A percentile compares a stretch with the other conserved stretches of the same genome.
These are phyloP conservation scores for Calcarius lapponicus DNA, from an alignment of 2,797 vertebrate genomes.

Conservation along the genomic window DNA sequence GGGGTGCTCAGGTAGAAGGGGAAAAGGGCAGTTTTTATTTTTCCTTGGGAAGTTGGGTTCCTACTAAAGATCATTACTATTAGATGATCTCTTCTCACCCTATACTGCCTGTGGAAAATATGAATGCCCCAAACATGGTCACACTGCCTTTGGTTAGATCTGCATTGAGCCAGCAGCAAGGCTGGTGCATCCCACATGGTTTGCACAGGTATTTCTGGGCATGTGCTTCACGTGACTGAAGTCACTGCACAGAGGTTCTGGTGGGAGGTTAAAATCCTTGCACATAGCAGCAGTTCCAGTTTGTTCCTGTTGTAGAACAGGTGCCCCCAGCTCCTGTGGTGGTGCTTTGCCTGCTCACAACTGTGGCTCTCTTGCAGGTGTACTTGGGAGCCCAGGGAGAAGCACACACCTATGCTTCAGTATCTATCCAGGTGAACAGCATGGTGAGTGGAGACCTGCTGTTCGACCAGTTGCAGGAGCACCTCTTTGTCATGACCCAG, in stretches of 20 bases:
- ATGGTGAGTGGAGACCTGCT: conserved; percentile 88
- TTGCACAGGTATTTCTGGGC: neutral
- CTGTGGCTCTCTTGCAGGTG: conserved; percentile 78
- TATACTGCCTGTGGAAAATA: neutral
- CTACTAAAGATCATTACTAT: neutral
- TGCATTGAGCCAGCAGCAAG: neutral
- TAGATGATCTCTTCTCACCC: neutral
- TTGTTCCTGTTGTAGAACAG: fast-evolving
- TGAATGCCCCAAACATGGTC: neutral
- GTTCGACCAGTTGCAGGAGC: conserved; percentile 86
- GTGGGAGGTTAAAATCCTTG: neutral
- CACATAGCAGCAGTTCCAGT: neutral
- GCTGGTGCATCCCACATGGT: fast-evolving
- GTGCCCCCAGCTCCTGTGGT: neutral
- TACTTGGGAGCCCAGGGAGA: conserved; percentile 85
- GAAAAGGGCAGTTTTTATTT: neutral
- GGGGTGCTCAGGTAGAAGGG: neutral
- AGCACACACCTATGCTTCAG: conserved; percentile 82
- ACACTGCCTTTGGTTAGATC: neutral
- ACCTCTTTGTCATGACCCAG: conserved; percentile 93
- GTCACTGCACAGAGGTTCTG: neutral
- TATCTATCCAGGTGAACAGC: conserved; percentile 82
- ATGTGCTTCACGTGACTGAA: neutral
- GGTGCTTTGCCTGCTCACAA: neutral
- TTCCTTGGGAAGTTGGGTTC: neutral